Conservation (phyloP, 2,113 vertebrate species). For the Eurystomus gularis region DNA sequence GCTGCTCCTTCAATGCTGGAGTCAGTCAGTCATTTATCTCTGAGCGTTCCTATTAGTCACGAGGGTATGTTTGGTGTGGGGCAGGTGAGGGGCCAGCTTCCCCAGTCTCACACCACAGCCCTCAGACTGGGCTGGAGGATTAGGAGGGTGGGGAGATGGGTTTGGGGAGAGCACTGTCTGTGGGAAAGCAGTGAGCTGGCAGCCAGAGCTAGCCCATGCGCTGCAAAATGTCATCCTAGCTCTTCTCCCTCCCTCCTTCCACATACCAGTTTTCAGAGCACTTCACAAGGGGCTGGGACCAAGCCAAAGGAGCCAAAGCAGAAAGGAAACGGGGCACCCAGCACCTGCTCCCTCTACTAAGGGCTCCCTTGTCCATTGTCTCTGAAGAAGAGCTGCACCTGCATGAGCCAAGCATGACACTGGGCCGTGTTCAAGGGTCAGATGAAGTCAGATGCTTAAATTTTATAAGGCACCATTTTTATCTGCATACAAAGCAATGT, state of each 20-base stretch:
- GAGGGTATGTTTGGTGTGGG: background rate
- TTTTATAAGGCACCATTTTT: background rate
- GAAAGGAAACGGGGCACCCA: background rate
- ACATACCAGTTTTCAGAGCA: background rate
- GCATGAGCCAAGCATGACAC: background rate
- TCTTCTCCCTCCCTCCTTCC: background rate
- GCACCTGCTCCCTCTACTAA: background rate
- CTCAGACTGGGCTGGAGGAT: background rate
- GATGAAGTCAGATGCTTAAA: background rate
- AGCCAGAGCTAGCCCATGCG: background rate
- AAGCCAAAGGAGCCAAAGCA: background rate
- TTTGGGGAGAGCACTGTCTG: background rate
- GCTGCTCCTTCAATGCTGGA: background rate
- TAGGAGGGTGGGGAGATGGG: background rate
- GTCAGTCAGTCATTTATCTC: background rate
- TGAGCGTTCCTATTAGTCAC: background rate
- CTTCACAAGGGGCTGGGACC: background rate
- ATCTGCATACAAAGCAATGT: background rate
- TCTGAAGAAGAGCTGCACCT: background rate
- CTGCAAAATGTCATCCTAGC: slow-evolving; percentile 25
- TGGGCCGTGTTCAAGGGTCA: background rate
- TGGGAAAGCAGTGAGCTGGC: slow-evolving; percentile 43
- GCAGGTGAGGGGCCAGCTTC: background rate
- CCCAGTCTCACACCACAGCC: background rate
- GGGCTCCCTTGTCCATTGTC: background rate